Conservation (phyloP, 2,888 invertebrate species). For the Trachelus troglodyta region DNA sequence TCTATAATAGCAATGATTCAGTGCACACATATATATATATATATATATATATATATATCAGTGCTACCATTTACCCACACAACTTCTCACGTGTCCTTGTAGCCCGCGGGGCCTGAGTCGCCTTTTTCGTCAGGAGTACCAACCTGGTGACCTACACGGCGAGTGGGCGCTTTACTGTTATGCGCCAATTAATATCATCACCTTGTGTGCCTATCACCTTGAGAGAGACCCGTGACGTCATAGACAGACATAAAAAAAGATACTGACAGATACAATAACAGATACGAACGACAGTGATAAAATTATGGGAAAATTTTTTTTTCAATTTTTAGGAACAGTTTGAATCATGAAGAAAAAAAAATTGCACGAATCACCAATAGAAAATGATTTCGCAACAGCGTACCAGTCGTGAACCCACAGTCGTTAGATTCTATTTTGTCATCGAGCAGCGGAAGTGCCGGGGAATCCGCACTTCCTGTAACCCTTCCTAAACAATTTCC, state of each 20-base stretch:
- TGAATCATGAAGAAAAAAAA: too few species aligned
- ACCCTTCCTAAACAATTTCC: neutral
- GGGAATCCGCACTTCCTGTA: constrained; percentile 20
- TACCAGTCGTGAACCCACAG: neutral
- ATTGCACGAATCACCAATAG: too few species aligned
- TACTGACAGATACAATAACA: neutral
- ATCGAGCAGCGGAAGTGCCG: constrained; percentile 16
- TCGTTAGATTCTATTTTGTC: neutral
- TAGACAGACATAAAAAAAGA: neutral
- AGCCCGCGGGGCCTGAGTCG: constrained; percentile 9
- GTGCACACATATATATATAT: neutral
- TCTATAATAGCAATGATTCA: neutral
- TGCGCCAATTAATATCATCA: constrained; percentile 9
- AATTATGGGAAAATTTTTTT: too few species aligned
- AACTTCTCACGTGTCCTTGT: constrained; percentile 8
- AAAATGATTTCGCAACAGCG: neutral
- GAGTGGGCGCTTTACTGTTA: constrained; percentile 20
- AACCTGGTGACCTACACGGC: constrained; percentile 20
- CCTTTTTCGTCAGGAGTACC: constrained; percentile 19
- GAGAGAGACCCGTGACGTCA: neutral
- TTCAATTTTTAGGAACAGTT: too few species aligned
- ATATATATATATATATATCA: too few species aligned
- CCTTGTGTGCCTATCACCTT: neutral
- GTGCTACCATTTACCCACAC: too few species aligned
- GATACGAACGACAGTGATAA: too few species aligned